phyloP scores from a whole-genome alignment of 2,113 vertebrate species.

The Struthidea cinerea region DNA sequence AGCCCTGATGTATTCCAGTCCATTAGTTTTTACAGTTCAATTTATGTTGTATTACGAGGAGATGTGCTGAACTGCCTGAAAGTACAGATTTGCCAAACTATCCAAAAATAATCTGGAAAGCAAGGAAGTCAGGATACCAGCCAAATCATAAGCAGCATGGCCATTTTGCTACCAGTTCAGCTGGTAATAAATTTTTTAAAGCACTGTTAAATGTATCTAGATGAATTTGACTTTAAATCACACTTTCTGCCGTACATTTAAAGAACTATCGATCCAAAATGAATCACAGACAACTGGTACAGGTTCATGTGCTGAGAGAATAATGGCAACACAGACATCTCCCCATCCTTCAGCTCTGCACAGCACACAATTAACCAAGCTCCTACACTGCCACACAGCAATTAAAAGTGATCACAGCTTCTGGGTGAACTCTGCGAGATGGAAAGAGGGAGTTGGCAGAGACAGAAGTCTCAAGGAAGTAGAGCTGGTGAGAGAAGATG shows the following conservation, averaged over 20 bases:
- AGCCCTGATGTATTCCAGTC: conserved; percentile 64
- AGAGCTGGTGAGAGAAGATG: not conserved
- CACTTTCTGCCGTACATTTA: not conserved
- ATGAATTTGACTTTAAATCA: conserved; percentile 40
- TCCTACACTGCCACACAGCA: not conserved
- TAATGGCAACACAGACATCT: not conserved
- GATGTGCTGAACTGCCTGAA: conserved; percentile 54
- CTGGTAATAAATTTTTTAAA: conserved; percentile 43
- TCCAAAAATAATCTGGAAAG: conserved; percentile 54
- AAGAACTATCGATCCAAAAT: conserved; percentile 11
- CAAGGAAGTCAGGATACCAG: conserved; percentile 12
- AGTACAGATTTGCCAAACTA: conserved; percentile 62
- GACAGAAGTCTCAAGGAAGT: not conserved
- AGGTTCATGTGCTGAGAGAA: not conserved
- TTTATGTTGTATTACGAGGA: conserved; percentile 64
- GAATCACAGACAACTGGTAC: not conserved
- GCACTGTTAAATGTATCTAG: conserved; percentile 14
- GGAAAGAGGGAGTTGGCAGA: not conserved
- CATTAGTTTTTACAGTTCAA: conserved; percentile 68
- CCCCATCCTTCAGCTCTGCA: not conserved
- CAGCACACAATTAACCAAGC: not conserved
- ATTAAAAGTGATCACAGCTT: not conserved
- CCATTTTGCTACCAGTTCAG: conserved; percentile 16
- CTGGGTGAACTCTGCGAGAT: not conserved
- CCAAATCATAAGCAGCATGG: conserved; percentile 16